Conservation (phyloP, 2,888 invertebrate species). For the Hetaerina titia region DNA sequence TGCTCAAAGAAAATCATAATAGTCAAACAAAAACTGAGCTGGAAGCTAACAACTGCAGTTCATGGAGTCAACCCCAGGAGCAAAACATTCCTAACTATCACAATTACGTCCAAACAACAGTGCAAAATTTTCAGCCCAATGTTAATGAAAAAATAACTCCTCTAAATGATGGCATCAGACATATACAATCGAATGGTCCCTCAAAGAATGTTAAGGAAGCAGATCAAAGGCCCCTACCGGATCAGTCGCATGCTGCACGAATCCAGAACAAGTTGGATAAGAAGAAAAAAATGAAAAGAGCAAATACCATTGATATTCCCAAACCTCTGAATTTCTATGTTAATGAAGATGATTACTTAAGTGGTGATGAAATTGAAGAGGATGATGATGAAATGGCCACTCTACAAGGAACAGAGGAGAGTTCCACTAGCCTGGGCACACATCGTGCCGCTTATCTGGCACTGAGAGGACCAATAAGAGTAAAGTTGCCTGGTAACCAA, state of each 20-base stretch:
- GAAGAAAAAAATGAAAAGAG: constrained; percentile 90
- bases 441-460: constrained; percentile 76
- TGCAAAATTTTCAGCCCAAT: constrained; percentile 61
- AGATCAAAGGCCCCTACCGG: neutral
- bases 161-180: constrained; percentile 70
- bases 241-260: constrained; percentile 26
- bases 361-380: constrained; percentile 71
- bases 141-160: constrained; percentile 60
- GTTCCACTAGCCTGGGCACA: constrained; percentile 72
- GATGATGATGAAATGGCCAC: constrained; percentile 74
- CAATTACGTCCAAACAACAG: constrained; percentile 67
- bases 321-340: constrained; percentile 80
- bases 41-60: neutral
- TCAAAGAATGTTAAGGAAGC: constrained; percentile 65
- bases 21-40: neutral
- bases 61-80: constrained; percentile 13
- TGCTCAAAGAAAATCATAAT: neutral
- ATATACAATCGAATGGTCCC: constrained; percentile 69
- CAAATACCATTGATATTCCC: constrained; percentile 93
- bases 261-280: constrained; percentile 76
- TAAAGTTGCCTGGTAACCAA: constrained; percentile 77
- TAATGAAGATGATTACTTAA: constrained; percentile 78
- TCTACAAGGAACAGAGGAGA: constrained; percentile 74
- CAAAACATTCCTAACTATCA: constrained; percentile 12
- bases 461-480: constrained; percentile 81